phyloP scores from a whole-genome alignment of 2,888 invertebrate species.

The Escarpia spicata region DNA sequence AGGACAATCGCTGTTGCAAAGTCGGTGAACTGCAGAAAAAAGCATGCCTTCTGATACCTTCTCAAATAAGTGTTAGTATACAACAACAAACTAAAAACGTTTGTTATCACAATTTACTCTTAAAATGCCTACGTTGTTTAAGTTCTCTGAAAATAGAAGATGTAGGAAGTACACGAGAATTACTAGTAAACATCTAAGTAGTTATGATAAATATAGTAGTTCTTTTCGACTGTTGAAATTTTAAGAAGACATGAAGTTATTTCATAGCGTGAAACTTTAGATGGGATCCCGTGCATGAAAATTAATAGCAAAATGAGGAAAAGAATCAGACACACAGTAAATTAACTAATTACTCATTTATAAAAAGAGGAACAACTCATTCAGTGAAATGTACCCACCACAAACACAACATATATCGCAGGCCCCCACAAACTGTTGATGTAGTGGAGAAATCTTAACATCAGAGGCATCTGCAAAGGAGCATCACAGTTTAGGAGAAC shows the following conservation, averaged over 20 bases:
- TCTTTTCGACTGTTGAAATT: background rate
- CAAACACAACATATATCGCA: slow-evolving; percentile 47
- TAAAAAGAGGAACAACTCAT: background rate
- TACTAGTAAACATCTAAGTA: no score
- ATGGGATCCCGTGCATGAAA: background rate
- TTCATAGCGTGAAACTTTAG: background rate
- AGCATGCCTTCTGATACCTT: background rate
- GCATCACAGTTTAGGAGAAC: slow-evolving; percentile 22
- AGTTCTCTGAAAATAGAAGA: no score
- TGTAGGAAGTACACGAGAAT: no score
- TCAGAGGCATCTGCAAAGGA: slow-evolving; percentile 53
- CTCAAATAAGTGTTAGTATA: background rate
- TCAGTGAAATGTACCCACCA: slow-evolving; percentile 47
- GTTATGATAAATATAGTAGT: background rate
- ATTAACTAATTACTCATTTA: background rate
- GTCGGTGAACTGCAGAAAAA: slow-evolving; percentile 71
- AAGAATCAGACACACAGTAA: background rate
- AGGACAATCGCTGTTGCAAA: slow-evolving; percentile 80
- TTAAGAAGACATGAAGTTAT: background rate
- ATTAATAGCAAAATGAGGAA: background rate
- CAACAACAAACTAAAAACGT: background rate
- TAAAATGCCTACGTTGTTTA: no score
- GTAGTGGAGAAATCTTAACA: slow-evolving; percentile 48
- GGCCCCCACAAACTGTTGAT: slow-evolving; percentile 44
- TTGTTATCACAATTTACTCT: no score